Base-by-base conservation (phyloP, 2,888 invertebrate genomes). In the Syritta pipiens region DNA sequence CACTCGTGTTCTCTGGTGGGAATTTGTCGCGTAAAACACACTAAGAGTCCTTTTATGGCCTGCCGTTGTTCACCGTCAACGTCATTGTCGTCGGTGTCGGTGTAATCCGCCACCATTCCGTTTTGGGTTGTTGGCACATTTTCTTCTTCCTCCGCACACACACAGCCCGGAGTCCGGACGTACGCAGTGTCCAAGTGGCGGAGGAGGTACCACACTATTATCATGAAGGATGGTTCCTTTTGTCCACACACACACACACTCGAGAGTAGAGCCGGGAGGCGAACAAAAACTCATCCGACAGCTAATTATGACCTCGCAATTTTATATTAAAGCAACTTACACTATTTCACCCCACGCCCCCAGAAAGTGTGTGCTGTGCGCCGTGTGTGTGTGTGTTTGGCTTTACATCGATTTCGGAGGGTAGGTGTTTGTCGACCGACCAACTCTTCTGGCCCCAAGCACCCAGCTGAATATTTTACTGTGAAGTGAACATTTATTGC, bases 241-340 rank as follows among this genome's bases (percentile, higher is more conserved):
- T 81, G 74, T 75, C 19, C 22, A 44, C 9, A 26, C 49, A 63
- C 14, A 40, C 14, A 42, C 37, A 59, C 60, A 51, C 35, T 44
- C 26, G 46, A 55, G 71, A 63, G 63, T 74, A 55, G 62, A 68
- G 59, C 75, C n/a, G n/a, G n/a, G n/a, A 82, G 71, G 59, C 57
- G 72, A 76, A 74, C 71, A 55, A 82, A 76, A 79, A 81, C 79
- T 84, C 82, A 82, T 83, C 82, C 83, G 83, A 83, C 84, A 84
- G 84, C 87, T 87, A 87, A 87, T 87, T 87, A 87, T 87, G 86
- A 85, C 82, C 87, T 86, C 86, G 86, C 86, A 87, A 86, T 84
- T 86, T 86, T 86, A 84, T 77, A 68, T 82, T 76, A 71, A 65
- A 49, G 37, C 63, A 37, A 48, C 71, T 71, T 74, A 62, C 53